Base-by-base conservation (phyloP, 1,140 invertebrate species). In the Drosophila miranda region DNA sequence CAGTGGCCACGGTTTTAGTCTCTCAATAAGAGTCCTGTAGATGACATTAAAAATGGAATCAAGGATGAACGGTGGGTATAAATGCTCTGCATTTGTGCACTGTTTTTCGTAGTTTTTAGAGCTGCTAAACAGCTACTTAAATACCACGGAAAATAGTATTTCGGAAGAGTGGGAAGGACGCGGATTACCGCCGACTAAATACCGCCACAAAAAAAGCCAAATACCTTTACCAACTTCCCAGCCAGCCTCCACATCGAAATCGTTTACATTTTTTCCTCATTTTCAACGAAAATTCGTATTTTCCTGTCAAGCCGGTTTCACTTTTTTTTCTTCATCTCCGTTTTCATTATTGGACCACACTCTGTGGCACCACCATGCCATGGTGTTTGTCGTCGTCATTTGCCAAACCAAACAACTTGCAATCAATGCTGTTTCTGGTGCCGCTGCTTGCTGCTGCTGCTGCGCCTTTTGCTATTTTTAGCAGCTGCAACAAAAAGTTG, bases 251-350 rank as follows among this genome's bases (percentile, higher is more conserved):
- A 52, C 62, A 34, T 60, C 50, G 46, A 43, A 59, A 44, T 75
- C 51, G 58, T 78, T 81, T 72, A 75, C 66, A 87, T 88, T 87
- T 87, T 83, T 87, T 78, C 75, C 82, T 82, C 62, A 72, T 78
- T 87, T 38, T 78, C 58, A 87, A 82, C 78, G 67, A 88, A 38
- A 87, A 87, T 87, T 78, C 63, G 83, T 71, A 66, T 87, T 87
- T 87, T 87, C 82, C 82, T 82, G 83, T 73, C 83, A 76, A 82
- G 75, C 82, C 83, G 83, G 82, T 87, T 86, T 80, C 57, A 53
- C 73, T 61, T 68, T 48, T 49, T 66, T 58, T 72, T 49, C 54
- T 45, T 58, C 51, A 46, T 44, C 48, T 44, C 64, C 49, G 42
- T 74, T 71, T 80, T 81, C 69, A 78, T 75, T 82, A 72, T 68